phyloP scores from a whole-genome alignment of 2,888 invertebrate species.

The Lepidocyrtinus sp. region DNA sequence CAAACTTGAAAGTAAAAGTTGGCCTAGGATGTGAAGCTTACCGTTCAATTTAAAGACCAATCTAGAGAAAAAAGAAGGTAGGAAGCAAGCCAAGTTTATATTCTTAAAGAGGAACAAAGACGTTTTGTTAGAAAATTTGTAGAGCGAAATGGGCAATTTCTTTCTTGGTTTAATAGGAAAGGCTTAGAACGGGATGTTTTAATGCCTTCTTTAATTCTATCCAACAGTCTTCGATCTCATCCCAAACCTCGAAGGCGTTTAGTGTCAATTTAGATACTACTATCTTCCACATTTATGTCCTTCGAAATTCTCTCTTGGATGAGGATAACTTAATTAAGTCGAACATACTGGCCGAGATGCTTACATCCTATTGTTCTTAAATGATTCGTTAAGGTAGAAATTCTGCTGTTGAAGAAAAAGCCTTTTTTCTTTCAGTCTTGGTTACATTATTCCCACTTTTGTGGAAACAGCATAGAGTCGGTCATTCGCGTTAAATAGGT shows the following conservation, averaged over 20 bases:
- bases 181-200: background rate
- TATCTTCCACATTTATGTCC: conserved; percentile 40
- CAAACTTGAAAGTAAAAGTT: too few relatives aligned
- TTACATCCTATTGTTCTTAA: too few relatives aligned
- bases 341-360: background rate
- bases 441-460: too few relatives aligned
- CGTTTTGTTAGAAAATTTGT: too few relatives aligned
- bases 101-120: too few relatives aligned
- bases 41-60: conserved; percentile 5
- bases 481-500: background rate
- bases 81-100: too few relatives aligned
- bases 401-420: background rate
- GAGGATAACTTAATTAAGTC: conserved; percentile 2
- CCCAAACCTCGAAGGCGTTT: conserved; percentile 46
- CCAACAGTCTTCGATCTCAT: conserved; percentile 26
- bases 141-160: too few relatives aligned
- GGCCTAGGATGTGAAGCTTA: too few relatives aligned
- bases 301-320: conserved; percentile 32
- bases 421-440: too few relatives aligned
- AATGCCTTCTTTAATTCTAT: background rate
- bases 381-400: too few relatives aligned
- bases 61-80: background rate
- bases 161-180: background rate
- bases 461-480: too few relatives aligned
- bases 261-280: conserved; percentile 58